Evolutionary conservation across 1,140 invertebrate genomes (phyloP).

Genomic region (Lepidurus packardi): DNA sequence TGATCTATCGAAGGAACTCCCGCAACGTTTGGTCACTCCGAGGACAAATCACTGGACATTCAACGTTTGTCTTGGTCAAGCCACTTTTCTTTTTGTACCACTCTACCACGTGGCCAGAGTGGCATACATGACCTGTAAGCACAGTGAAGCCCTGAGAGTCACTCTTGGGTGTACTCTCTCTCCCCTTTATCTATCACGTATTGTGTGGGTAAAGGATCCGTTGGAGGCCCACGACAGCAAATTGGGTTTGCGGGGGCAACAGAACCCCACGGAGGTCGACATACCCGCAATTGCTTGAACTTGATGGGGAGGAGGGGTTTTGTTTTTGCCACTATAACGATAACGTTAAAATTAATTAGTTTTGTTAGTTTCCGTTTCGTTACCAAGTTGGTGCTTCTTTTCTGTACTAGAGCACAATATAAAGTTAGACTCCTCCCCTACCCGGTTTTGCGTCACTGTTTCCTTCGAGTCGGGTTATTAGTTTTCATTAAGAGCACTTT

Average conservation of each 20-base stretch:
- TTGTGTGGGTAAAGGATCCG: constrained; percentile 4
- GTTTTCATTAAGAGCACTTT: constrained; percentile 20
- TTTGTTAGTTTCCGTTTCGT: background rate
- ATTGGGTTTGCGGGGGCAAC: background rate
- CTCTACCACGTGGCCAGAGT: background rate
- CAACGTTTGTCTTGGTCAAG: background rate
- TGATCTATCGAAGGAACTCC: background rate
- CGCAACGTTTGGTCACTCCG: background rate
- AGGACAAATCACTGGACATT: background rate
- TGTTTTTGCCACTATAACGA: background rate
- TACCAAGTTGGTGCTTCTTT: background rate
- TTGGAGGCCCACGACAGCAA: background rate
- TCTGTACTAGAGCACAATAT: background rate
- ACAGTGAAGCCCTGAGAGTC: background rate
- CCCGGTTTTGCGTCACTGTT: background rate
- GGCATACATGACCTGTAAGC: constrained; percentile 13
- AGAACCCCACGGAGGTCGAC: background rate
- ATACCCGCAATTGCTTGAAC: background rate
- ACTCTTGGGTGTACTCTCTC: background rate
- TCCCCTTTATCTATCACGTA: constrained; percentile 10
- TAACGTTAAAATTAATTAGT: background rate
- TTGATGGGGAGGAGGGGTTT: background rate
- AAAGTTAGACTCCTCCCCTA: background rate
- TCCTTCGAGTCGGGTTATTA: background rate
- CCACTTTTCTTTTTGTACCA: background rate